These are phyloP conservation scores for Drosophila maculinotata DNA, from an alignment of 2,888 invertebrate genomes.

Conservation along the genomic window DNA sequence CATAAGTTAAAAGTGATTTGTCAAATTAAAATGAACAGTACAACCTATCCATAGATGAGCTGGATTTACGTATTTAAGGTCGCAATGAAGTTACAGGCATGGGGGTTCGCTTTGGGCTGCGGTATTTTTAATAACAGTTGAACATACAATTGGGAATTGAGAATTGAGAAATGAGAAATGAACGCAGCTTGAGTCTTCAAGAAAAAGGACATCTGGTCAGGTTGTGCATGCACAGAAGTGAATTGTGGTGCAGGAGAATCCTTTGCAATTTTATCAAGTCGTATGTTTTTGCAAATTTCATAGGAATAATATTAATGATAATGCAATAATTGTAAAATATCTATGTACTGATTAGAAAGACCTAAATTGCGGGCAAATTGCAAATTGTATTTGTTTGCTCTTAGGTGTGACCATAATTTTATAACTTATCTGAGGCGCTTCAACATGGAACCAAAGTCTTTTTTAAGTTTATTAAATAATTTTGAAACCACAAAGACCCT, in stretches of 20 bases:
- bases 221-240: too few relatives aligned
- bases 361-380: too few relatives aligned
- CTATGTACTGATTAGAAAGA: not conserved
- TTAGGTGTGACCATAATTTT: not conserved
- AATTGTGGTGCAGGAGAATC: not conserved
- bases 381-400: too few relatives aligned
- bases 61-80: not conserved
- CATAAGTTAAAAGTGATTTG: constrained; percentile 70
- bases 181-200: not conserved
- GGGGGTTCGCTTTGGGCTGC: constrained; percentile 1
- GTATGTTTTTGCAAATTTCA: not conserved
- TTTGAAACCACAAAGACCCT: too few relatives aligned
- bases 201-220: constrained; percentile 14
- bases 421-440: too few relatives aligned
- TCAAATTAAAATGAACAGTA: constrained; percentile 59
- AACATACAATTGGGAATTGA: constrained; percentile 49
- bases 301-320: not conserved
- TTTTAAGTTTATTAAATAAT: too few relatives aligned
- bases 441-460: too few relatives aligned
- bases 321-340: not conserved
- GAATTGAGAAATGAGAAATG: constrained; percentile 29
- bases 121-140: constrained; percentile 36
- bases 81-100: not conserved
- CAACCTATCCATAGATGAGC: constrained; percentile 1
- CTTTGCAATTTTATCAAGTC: constrained; percentile 5